Evolutionary conservation across 2,113 vertebrate genomes (phyloP), one percentile per base, ranked within the genome.

Genomic region (Pholis gunnellus): DNA sequence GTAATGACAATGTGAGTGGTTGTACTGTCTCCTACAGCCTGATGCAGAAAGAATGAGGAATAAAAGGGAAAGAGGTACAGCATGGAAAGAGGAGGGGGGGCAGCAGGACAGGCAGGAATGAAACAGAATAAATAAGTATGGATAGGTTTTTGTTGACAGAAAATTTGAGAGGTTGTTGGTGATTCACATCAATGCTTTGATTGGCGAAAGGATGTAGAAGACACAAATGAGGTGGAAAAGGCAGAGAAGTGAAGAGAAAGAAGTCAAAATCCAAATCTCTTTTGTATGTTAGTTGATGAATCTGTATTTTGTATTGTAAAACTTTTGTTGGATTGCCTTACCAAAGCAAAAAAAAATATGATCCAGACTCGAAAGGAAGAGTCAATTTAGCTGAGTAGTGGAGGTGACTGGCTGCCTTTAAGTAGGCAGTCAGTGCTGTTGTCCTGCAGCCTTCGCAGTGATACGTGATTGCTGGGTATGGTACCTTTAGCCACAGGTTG

Each of bases 301-400:
- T 34, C n/a, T 46, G 27, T 60, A 29, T 29, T 29, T 31, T 59
- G 36, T 42, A 31, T 44, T 57, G 11, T 44, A 42, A 34, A 75
- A 18, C 27, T 9, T 52, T 38, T 50, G 2, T 64, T 25, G 13
- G 22, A 63, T 54, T 66, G 15, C 5, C 22, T 65, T 52, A 13
- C 20, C 9, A 52, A 36, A 50, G 20, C 4, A 6, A 36, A 20
- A 48, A 48, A 48, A 70, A 20, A 75, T 52, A 38, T 13, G 13
- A 64, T 50, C n/a, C 5, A 25, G 25, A 31, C n/a, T 65, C n/a
- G 9, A 36, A 70, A 42, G 29, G 0, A 97, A 96, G 88, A 95
- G 96, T 97, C 87, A 95, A 95, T 95, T 59, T 59, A 29, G 4
- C 54, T 69, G 34, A 64, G 48, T 50, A 50, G 48, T 50, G 20